Base-by-base conservation (phyloP, 2,113 vertebrate genomes). In the Tragelaphus imberbis region DNA sequence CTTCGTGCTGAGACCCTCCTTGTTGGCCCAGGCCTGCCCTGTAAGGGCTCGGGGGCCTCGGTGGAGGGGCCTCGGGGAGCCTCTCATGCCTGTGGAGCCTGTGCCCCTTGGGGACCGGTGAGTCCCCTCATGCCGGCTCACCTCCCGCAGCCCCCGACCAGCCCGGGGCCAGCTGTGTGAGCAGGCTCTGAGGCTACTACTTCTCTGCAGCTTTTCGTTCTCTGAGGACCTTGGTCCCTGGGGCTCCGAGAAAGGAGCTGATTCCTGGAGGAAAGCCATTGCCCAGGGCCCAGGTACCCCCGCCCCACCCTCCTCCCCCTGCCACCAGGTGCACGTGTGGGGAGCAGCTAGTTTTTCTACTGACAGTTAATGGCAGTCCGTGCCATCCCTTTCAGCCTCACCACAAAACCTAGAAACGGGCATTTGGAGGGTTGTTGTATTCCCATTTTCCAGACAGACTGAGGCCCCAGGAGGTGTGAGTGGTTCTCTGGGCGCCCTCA, bases 41-140 rank as follows among this genome's bases (percentile, higher is more conserved):
- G 95, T 99, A 82, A 98, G 98, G 98, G 98, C 92, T 90, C 99
- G 98, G 96, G 99, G 99, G 88, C 99, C 99, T 56, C 99, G 95
- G 15, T 99, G 99, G 99, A 99, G 99, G 94, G 99, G 99, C 85
- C 98, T 99, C 36, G 99, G 99, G 0, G 99, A 99, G 92, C 99
- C 99, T 5, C 97, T 98, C 36, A 28, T 99, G 96, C 99, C 99
- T 0, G 81, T 98, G 0, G 98, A 99, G 55, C 99, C 98, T 92
- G 28, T 98, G 33, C 98, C 99, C 77, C 98, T 98, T 8, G 98
- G 95, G 94, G 99, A 99, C 95, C 99, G 99, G 99, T 99, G 81
- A 97, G 55, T 49, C 0, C 0, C 27, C n/a, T 61, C 7, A 65
- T 33, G 5, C 80, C 3, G 51, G 81, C 17, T 23, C 1, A 2